Evolutionary conservation across 2,113 vertebrate genomes (phyloP).

Genomic region (Tauraco erythrolophus): DNA sequence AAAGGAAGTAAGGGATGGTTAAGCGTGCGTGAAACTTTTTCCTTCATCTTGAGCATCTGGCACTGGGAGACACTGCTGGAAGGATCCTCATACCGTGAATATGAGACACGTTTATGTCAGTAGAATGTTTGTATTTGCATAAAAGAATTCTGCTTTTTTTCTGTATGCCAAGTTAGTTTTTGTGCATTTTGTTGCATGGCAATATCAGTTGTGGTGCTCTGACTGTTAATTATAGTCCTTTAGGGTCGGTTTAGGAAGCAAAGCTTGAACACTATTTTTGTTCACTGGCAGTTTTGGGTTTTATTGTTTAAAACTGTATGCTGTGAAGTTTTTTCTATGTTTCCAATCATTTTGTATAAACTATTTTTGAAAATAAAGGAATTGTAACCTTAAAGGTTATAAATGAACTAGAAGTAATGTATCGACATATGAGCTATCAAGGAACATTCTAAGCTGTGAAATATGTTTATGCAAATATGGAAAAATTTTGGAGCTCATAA

Average conservation of each 20-base stretch:
- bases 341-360: not conserved
- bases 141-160: not conserved
- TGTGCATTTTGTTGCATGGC: not conserved
- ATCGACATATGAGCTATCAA: not conserved
- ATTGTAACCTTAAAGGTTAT: not conserved
- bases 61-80: not conserved
- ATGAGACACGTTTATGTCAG: not conserved
- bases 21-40: not conserved
- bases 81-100: not conserved
- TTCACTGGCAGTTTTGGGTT: not conserved
- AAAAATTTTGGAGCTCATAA: not conserved
- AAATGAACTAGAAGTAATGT: not conserved
- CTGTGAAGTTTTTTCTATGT: not conserved
- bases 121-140: not conserved
- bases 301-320: not conserved
- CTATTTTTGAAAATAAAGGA: not conserved
- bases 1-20: not conserved
- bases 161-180: not conserved
- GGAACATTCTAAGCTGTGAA: not conserved
- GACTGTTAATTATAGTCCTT: not conserved
- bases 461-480: not conserved
- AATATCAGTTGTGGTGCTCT: not conserved
- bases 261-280: not conserved
- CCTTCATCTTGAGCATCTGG: not conserved
- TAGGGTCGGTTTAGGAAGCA: not conserved